Conservation (phyloP, 2,113 vertebrate species). For the Tringa solitaria region DNA sequence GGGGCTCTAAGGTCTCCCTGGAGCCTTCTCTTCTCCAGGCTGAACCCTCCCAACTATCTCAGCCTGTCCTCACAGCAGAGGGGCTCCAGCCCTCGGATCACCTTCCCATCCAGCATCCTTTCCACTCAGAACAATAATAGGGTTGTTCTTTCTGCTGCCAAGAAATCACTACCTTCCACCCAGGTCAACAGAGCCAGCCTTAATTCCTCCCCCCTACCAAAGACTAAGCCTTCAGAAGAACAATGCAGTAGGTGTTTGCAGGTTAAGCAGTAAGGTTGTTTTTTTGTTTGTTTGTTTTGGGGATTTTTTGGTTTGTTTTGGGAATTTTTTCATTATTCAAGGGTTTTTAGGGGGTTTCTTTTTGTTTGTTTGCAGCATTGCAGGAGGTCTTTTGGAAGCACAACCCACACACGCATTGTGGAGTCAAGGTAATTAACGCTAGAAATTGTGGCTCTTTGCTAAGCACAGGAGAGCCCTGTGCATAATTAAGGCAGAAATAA, state of each 20-base stretch:
- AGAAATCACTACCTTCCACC: background rate
- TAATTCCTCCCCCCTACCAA: background rate
- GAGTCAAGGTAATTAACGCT: background rate
- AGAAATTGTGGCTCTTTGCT: background rate
- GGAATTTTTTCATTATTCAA: too few relatives aligned
- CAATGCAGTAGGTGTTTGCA: background rate
- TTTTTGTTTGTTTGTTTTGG: too few relatives aligned
- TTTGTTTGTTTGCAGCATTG: background rate
- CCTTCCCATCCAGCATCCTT: background rate
- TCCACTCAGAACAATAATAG: rapidly evolving
- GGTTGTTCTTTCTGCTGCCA: too few relatives aligned
- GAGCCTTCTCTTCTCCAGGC: too few relatives aligned
- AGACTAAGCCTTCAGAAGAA: background rate
- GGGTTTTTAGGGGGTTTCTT: background rate
- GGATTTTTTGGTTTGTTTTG: too few relatives aligned
- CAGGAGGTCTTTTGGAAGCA: background rate
- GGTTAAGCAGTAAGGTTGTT: background rate
- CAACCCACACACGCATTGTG: background rate
- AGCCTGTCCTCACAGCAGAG: too few relatives aligned
- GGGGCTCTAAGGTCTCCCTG: too few relatives aligned
- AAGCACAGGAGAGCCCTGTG: background rate
- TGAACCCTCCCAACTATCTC: too few relatives aligned
- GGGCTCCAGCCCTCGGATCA: too few relatives aligned
- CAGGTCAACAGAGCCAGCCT: background rate
- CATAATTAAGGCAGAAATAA: background rate